Evolutionary conservation across 2,113 vertebrate genomes (phyloP), one percentile per base, ranked within the genome.

Genomic region (Crocuta crocuta): DNA sequence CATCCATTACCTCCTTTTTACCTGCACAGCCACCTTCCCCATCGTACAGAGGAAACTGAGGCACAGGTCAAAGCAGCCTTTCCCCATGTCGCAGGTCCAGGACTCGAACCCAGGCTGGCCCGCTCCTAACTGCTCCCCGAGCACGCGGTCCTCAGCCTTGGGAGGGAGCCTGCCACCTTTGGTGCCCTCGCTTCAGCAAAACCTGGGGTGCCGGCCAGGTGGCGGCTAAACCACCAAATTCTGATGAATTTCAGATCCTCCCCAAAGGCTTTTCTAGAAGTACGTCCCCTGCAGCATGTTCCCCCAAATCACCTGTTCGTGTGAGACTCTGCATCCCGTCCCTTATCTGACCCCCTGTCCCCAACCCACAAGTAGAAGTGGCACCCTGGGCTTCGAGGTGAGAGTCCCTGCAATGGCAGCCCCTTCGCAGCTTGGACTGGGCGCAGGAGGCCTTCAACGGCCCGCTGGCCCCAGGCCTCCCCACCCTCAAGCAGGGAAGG

Each of bases 1-100:
- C 10, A 4, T 21, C 10, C 7, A n/a, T n/a, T n/a, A 26, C 35
- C 0, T 0, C 23, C 0, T 31, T 70, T 15, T 10, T 5, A 33
- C 21, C 50, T 0, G 0, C 26, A 28, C 68, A n/a, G 4, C 68
- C 43, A 12, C n/a, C 68, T 53, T 53, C 45, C 43, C 55, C 68
- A 1, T 48, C 80, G 31, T 35, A 45, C 4, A 58, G n/a, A 68
- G 83, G 35, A 87, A 26, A n/a, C 65, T 19, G 35, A 55, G 53
- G 53, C 53, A 50, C 50, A 70, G 48, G 35, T 45, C 33, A 39
- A 71, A 50, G 53, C 53, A 63, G 48, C 43, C 11, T 11, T 48
- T 80, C 63, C 83, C 48, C 80, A 58, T 50, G 63, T 66, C 50
- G 28, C 63, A 70, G 50, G 35, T 21, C 35, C 48, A 31, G 58